phyloP scores from a whole-genome alignment of 2,113 vertebrate genomes.

The Nymphicus hollandicus region DNA sequence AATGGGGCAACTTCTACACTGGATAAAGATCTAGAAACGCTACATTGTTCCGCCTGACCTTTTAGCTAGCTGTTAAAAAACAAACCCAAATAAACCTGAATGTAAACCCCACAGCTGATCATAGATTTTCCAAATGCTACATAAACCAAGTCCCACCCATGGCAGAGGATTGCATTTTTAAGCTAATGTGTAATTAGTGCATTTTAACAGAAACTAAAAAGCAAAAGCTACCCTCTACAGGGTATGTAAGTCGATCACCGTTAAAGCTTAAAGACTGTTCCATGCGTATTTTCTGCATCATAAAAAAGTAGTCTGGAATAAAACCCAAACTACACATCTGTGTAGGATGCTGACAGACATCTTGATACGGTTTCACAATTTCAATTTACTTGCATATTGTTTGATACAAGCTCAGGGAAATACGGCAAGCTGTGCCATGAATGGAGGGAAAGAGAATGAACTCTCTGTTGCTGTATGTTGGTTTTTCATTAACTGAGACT shows the following conservation, averaged over 20 bases:
- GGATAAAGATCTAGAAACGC: background rate
- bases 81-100: background rate
- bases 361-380: constrained; percentile 6
- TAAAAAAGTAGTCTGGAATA: constrained; percentile 1
- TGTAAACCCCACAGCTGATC: background rate
- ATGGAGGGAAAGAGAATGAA: background rate
- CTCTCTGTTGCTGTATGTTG: background rate
- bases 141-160: background rate
- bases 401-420: constrained; percentile 29
- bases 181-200: background rate
- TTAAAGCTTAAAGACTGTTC: background rate
- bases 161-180: background rate
- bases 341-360: constrained; percentile 18
- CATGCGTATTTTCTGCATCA: background rate
- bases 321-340: constrained; percentile 49
- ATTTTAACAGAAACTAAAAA: constrained; percentile 1
- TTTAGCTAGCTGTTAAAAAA: background rate
- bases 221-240: background rate
- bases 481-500: constrained; percentile 37
- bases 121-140: background rate
- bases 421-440: constrained; percentile 20
- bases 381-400: constrained; percentile 57
- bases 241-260: background rate
- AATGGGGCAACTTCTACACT: background rate
- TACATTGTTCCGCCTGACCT: background rate